These are phyloP conservation scores for Capromys pilorides DNA, from an alignment of 2,797 vertebrate species.

Conservation along the genomic window DNA sequence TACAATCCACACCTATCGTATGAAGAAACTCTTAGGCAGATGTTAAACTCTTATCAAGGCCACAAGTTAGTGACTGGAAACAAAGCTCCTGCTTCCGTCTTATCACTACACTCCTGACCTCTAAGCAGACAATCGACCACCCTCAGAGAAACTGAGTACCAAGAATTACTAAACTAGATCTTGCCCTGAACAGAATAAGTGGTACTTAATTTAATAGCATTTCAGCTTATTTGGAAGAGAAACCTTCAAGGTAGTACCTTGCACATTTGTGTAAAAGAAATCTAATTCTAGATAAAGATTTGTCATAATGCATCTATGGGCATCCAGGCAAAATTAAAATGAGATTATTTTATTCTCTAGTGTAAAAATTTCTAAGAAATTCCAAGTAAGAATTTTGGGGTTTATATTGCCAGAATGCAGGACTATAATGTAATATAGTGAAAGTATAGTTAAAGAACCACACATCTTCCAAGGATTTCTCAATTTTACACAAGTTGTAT, in stretches of 20 bases:
- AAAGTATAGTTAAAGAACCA: not conserved
- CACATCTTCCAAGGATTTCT: not conserved
- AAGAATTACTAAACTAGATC: not conserved
- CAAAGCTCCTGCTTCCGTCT: not conserved
- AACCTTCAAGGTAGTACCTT: conserved; percentile 4
- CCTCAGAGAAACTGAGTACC: not conserved
- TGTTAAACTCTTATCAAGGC: not conserved
- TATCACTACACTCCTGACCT: not conserved
- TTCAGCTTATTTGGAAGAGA: conserved; percentile 20
- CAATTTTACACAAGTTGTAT: not conserved
- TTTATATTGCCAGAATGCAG: conserved; percentile 9
- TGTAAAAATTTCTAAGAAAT: conserved; percentile 37
- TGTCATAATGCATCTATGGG: not conserved
- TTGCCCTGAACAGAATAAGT: conserved; percentile 13
- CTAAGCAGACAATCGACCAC: not conserved
- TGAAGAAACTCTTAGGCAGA: not conserved
- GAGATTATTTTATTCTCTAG: not conserved
- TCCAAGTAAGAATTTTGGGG: not conserved
- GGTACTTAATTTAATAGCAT: conserved; percentile 24
- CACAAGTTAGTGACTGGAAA: not conserved
- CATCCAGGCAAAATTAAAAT: not conserved
- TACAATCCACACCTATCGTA: not conserved
- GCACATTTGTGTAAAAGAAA: not conserved
- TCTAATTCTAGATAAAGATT: conserved; percentile 28
- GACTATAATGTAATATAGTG: not conserved